A percentile compares a stretch with the other conserved stretches of the same genome.
These are phyloP conservation scores for Halcyon senegalensis DNA, from an alignment of 2,113 vertebrate species.

Conservation along the genomic window DNA sequence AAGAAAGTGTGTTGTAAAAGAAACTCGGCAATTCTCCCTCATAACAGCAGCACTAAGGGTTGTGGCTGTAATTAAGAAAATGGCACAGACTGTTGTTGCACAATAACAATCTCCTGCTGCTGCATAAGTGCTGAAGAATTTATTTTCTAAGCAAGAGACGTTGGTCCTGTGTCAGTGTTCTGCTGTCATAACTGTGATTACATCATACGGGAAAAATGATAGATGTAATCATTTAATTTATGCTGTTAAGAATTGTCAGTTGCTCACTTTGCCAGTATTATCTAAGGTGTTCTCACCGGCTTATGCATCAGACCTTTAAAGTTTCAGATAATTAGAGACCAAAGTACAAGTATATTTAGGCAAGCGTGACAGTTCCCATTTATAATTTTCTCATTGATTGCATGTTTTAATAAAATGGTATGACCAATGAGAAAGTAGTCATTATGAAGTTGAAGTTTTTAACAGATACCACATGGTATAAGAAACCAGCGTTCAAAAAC, in stretches of 20 bases:
- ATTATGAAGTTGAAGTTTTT: not conserved
- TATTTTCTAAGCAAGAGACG: conserved; percentile 51
- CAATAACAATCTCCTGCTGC: conserved; percentile 46
- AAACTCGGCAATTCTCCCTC: not conserved
- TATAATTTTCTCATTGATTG: not conserved
- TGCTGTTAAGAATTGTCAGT: conserved; percentile 19
- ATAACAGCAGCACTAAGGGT: not conserved
- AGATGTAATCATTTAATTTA: conserved; percentile 61
- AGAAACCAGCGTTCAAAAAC: not conserved
- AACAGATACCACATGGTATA: not conserved
- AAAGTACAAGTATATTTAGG: not conserved
- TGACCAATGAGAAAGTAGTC: not conserved
- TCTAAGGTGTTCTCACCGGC: not conserved
- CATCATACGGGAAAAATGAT: conserved; percentile 45
- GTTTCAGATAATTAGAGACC: not conserved
- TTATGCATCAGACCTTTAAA: not conserved
- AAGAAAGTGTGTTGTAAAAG: not conserved
- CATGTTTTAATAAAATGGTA: not conserved
- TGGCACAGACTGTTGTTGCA: conserved; percentile 15
- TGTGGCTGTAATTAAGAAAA: conserved; percentile 53
- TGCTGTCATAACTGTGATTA: conserved; percentile 50
- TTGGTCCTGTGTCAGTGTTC: conserved; percentile 28
- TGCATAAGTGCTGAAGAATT: conserved; percentile 39
- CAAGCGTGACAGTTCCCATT: not conserved
- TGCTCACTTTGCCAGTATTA: conserved; percentile 13